phyloP scores from a whole-genome alignment of 2,797 vertebrate genomes.

The Pangasius mekongensis region DNA sequence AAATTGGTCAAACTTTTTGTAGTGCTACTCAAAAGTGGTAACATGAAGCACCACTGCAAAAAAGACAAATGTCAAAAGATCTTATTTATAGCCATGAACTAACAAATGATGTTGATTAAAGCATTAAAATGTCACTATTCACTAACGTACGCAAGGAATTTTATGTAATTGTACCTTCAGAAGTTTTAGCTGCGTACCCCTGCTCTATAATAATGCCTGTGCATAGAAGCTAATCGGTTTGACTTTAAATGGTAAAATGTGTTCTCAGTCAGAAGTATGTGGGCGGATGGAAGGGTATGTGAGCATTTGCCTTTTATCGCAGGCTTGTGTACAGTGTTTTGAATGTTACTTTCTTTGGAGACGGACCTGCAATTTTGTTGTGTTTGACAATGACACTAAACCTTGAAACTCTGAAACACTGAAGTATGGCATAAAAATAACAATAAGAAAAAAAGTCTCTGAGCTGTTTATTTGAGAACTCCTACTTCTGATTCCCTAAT shows the following conservation, averaged over 20 bases:
- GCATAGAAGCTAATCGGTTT: neutral
- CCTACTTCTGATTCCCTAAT: neutral
- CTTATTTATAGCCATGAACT: neutral
- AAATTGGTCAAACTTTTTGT: neutral
- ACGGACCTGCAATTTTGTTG: neutral
- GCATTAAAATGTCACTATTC: neutral
- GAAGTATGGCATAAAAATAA: neutral
- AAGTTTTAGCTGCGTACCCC: neutral
- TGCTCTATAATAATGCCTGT: neutral
- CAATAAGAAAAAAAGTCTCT: neutral
- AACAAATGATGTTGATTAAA: neutral
- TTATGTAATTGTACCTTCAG: neutral
- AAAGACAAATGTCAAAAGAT: neutral
- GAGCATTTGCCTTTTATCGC: neutral
- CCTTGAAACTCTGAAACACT: neutral
- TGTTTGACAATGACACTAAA: neutral
- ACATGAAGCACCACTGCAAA: neutral
- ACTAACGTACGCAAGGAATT: neutral
- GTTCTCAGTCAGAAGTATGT: neutral
- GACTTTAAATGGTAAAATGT: constrained; percentile 7
- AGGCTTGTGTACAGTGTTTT: too few relatives aligned
- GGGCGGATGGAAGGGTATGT: neutral
- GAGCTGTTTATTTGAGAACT: neutral
- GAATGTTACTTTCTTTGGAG: neutral
- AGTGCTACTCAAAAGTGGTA: neutral